phyloP scores from a whole-genome alignment of 2,888 invertebrate genomes.

The Stenodema calcarata region DNA sequence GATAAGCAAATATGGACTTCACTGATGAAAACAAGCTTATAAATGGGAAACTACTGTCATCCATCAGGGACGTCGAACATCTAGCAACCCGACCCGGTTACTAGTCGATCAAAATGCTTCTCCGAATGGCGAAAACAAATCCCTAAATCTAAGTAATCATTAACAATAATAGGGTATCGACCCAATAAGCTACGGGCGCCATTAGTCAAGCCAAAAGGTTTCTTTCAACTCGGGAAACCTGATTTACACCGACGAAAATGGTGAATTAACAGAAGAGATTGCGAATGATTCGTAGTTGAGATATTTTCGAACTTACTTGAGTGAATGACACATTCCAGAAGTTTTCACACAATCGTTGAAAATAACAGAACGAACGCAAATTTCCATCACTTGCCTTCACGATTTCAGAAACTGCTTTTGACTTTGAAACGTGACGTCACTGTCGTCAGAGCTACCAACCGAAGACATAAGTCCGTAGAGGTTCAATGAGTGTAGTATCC shows the following conservation, averaged over 20 bases:
- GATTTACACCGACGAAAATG: background rate
- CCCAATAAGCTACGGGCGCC: constrained; percentile 7
- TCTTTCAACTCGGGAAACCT: background rate
- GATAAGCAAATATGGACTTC: background rate
- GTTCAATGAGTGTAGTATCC: no score
- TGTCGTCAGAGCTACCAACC: background rate
- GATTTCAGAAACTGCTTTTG: background rate
- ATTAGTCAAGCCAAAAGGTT: background rate
- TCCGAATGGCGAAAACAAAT: background rate
- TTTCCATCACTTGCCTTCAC: constrained; percentile 7
- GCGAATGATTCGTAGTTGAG: no score
- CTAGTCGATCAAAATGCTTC: background rate
- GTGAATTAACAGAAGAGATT: background rate
- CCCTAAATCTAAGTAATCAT: background rate
- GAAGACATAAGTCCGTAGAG: background rate
- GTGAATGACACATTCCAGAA: constrained; percentile 1
- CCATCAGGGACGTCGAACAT: background rate
- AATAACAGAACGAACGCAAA: background rate
- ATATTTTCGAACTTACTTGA: background rate
- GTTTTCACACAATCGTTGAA: background rate
- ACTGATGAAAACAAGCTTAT: background rate
- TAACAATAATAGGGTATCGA: constrained; percentile 10
- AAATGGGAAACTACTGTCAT: background rate
- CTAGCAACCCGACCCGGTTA: background rate
- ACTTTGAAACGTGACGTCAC: background rate